Base-by-base conservation (phyloP, 2,797 vertebrate genomes). In the Tamandua tetradactyla region DNA sequence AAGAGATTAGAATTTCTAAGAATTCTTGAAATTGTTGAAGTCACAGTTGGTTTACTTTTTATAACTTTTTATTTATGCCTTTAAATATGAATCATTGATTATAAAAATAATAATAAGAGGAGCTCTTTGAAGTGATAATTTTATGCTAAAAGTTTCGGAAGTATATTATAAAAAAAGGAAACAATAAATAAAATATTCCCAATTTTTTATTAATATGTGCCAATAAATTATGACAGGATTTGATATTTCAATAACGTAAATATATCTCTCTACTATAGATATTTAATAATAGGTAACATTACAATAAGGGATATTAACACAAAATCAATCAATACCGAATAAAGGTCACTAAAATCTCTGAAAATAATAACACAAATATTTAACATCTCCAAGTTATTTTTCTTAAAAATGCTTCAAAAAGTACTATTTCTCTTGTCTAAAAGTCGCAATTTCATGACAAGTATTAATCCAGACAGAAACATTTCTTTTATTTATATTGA, bases 341-440 rank as follows among this genome's bases (percentile, higher is more conserved):
- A 84, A 89, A 89, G 75, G 74, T 95, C 4, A 80, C 37, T 91
- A 40, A 32, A 87, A 86, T 69, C 23, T 18, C 30, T 37, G 47
- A 89, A 71, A 62, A 62, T 37, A 69, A 25, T 81, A 80, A 42
- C 27, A 72, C 17, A 74, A 40, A 12, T 91, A 66, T 42, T 87
- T 76, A 84, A 44, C 62, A 82, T 75, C 93, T 93, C 8, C 35
- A 69, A 68, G 7, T 87, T 92, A 83, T 40, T 52, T 68, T 80
- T 89, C 6, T 68, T 76, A 52, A 85, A 69, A 91, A 42, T 78
- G 74, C 84, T n/a, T 91, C 93, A 9, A 13, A 86, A 89, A 59
- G 55, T 32, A 35, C 11, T 27, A 2, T 37, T 35, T 91, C 59
- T 18, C 1, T 3, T 81, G 75, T 8, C 18, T 62, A n/a, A 75